A percentile compares a stretch with the other conserved stretches of the same genome.
phyloP scores from a whole-genome alignment of 2,797 vertebrate genomes.

The Sebastes diploproa region DNA sequence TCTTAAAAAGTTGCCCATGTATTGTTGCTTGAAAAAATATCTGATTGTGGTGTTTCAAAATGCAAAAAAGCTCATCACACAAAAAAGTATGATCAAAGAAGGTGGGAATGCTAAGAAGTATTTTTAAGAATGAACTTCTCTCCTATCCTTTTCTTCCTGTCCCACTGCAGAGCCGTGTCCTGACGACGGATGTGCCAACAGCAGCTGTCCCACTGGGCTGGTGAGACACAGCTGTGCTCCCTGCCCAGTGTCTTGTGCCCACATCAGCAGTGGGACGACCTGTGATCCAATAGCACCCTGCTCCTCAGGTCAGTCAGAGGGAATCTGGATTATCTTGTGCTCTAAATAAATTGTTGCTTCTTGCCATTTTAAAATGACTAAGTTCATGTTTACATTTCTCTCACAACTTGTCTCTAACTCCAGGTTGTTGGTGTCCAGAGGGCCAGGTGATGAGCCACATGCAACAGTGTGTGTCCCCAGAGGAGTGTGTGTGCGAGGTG shows the following conservation, averaged over 20 bases:
- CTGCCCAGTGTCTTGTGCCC: conserved; percentile 87
- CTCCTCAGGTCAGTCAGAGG: conserved; percentile 80
- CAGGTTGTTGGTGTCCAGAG: conserved; percentile 91
- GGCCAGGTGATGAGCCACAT: conserved; percentile 82
- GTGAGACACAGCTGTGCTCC: conserved; percentile 80
- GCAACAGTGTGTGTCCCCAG: conserved; percentile 81
- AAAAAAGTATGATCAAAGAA: not conserved
- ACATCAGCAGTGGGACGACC: conserved; percentile 72
- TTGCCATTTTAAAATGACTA: not conserved
- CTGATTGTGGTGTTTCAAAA: not conserved
- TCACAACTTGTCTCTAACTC: not conserved
- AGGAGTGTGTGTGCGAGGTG: conserved; percentile 85
- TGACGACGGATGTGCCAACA: conserved; percentile 79
- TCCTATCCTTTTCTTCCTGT: not conserved
- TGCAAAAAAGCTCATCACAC: not conserved
- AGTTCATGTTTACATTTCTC: not conserved
- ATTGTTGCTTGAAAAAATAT: not conserved
- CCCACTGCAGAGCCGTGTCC: conserved; percentile 80
- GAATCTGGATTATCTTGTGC: not conserved
- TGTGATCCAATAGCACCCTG: conserved; percentile 78
- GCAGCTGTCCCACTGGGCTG: conserved; percentile 81
- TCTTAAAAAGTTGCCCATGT: not conserved
- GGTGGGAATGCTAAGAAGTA: not conserved
- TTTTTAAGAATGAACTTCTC: not conserved
- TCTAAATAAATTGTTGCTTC: not conserved